Evolutionary conservation across 2,888 invertebrate species (phyloP), one percentile per base, ranked within the genome.

Genomic region (Lamproptera curius): DNA sequence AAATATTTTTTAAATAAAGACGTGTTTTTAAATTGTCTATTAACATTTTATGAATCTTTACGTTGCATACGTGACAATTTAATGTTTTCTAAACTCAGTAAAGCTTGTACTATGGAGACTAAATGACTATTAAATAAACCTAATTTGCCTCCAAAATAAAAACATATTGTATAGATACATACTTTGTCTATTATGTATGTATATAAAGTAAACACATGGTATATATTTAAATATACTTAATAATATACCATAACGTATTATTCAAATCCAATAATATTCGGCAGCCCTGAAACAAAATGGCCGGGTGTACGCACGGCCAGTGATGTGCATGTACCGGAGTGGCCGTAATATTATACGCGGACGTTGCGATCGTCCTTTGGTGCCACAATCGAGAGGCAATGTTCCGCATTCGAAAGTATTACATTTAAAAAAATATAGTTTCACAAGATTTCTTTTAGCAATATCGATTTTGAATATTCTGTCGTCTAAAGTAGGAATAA

Each of bases 241-340:
- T 8, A 8, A 6, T 6, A 4, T 23, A 23, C 23, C 8, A 23
- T 4, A 6, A 23, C 8, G 4, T 23, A 6, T 8, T 4, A 23
- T 23, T 6, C 8, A 23, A 23, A 23, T 39, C 23, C 14, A 0
- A 16, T n/a, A 5, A 36, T 20, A 13, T 26, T 41, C 26, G 42
- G 0, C 38, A 47, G n/a, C 47, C 47, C 47, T 47, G 36, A 31
- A 0, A 9, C 23, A 42, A 47, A 34, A 43, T 34, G 33, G 26
- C 15, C 16, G 31, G 28, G 37, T 47, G n/a, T 47, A 47, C 42
- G 42, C 16, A 9, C 42, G 37, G 37, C 31, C 31, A 42, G 20
- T 42, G 35, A 6, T n/a, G 46, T 40, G 36, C 9, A 15, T 31
- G 31, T 15, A 17, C 23, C 20, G 31, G 31, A 28, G 14, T 17